Evolutionary conservation across 2,888 invertebrate genomes (phyloP), one percentile per base, ranked within the genome.

Genomic region (Vandiemenella viatica): DNA sequence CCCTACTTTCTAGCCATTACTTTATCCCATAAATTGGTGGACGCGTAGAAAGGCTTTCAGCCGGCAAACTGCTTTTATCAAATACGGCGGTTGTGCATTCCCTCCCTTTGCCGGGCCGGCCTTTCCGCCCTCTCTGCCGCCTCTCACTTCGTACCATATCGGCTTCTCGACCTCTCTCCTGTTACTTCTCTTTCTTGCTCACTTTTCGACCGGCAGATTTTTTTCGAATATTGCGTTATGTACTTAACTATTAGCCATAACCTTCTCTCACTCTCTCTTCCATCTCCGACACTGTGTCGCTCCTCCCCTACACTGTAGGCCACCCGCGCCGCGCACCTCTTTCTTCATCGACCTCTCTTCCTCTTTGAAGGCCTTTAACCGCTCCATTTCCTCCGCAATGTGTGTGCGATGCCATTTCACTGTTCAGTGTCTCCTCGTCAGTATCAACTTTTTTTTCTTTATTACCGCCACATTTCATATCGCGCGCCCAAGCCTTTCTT

Each of bases 221-320:
- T 53, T 53, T n/a, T n/a, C n/a, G n/a, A n/a, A n/a, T n/a, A 53
- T 53, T 53, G 53, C 48, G 45, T 50, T 53, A 50, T 53, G 53
- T 53, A 53, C 53, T 53, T 53, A 53, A 53, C 53, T 53, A 53
- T 53, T 53, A 50, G 53, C 53, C 53, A 50, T 50, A 50, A 53
- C 53, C 50, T 53, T 50, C 47, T 49, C 22, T 45, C 44, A 23
- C 22, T 42, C 15, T 32, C 32, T 32, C n/a, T 13, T 32, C 32
- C n/a, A n/a, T n/a, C 13, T 32, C n/a, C 32, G n/a, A n/a, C 32
- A n/a, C 10, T 32, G n/a, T n/a, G n/a, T n/a, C n/a, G n/a, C 19
- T 23, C 10, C 38, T 15, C 40, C 40, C 40, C 17, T 21, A 19
- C 23, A n/a, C n/a, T n/a, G n/a, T n/a, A n/a, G n/a, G n/a, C n/a